Evolutionary conservation across 2,113 vertebrate species (phyloP).

Genomic region (Tragelaphus scriptus): DNA sequence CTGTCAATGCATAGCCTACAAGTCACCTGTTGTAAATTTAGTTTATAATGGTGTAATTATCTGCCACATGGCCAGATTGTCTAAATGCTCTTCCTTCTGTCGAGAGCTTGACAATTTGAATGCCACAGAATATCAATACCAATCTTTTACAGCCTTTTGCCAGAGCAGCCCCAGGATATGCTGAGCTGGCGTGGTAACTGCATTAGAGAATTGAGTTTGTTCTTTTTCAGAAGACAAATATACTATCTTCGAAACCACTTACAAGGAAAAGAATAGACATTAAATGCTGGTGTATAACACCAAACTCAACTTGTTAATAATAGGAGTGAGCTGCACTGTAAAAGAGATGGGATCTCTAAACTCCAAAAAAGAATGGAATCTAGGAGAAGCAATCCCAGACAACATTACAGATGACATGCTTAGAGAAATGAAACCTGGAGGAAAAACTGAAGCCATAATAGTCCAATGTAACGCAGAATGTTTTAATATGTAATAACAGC

Average conservation of each 20-base stretch:
- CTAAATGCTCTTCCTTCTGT: slow-evolving; percentile 73
- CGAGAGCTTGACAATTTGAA: slow-evolving; percentile 77
- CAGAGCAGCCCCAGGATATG: slow-evolving; percentile 78
- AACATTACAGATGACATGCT: neutral
- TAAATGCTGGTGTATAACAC: slow-evolving; percentile 38
- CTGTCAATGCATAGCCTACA: slow-evolving; percentile 64
- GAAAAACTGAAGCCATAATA: neutral
- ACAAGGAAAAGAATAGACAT: slow-evolving; percentile 74
- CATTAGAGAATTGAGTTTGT: slow-evolving; percentile 80
- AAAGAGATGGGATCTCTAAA: neutral
- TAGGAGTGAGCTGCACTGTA: neutral
- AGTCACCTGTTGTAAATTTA: slow-evolving; percentile 78
- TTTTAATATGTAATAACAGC: neutral
- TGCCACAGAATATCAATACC: slow-evolving; percentile 84
- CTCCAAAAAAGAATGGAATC: neutral
- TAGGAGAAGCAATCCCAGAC: neutral
- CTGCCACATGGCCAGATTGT: slow-evolving; percentile 73
- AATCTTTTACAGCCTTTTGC: slow-evolving; percentile 80
- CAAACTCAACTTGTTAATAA: slow-evolving; percentile 57
- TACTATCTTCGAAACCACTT: slow-evolving; percentile 82
- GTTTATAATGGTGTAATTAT: slow-evolving; percentile 80
- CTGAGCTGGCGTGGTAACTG: slow-evolving; percentile 74
- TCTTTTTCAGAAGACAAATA: slow-evolving; percentile 85
- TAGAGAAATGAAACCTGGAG: slow-evolving; percentile 13
- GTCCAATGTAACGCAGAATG: neutral